Evolutionary conservation across 2,888 invertebrate genomes (phyloP).

Genomic region (Lithophane socia): DNA sequence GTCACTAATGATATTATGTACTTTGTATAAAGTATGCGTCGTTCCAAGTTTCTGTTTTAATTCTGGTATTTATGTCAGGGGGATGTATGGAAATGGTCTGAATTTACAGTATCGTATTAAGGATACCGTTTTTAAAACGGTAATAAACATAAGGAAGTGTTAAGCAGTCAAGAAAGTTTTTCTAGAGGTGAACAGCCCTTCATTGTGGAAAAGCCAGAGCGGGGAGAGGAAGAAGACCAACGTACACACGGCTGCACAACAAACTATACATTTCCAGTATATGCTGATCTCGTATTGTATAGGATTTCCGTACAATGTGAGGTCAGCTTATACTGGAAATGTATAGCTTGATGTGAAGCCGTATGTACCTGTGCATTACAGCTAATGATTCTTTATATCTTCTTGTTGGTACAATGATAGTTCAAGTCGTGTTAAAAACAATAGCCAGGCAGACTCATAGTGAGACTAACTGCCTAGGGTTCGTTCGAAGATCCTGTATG

Average conservation of each 20-base stretch:
- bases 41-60: background rate
- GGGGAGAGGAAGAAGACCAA: too few relatives aligned
- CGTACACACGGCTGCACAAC: too few relatives aligned
- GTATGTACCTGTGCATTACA: too few relatives aligned
- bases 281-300: too few relatives aligned
- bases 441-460: too few relatives aligned
- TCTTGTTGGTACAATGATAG: background rate
- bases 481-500: background rate
- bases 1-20: constrained; percentile 56
- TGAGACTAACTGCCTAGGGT: fast-evolving
- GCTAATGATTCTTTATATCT: background rate
- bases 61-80: constrained; percentile 11
- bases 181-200: background rate
- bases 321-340: too few relatives aligned
- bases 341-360: too few relatives aligned
- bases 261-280: too few relatives aligned
- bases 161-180: background rate
- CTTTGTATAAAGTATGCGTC: constrained; percentile 14
- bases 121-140: constrained; percentile 2
- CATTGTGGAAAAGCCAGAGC: background rate
- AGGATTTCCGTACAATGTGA: too few relatives aligned
- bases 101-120: background rate
- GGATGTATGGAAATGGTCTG: background rate
- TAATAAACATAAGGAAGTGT: background rate
- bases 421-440: background rate